Evolutionary conservation across 1,140 invertebrate species (phyloP), one percentile per base, ranked within the genome.

Genomic region (Tribolium madens): DNA sequence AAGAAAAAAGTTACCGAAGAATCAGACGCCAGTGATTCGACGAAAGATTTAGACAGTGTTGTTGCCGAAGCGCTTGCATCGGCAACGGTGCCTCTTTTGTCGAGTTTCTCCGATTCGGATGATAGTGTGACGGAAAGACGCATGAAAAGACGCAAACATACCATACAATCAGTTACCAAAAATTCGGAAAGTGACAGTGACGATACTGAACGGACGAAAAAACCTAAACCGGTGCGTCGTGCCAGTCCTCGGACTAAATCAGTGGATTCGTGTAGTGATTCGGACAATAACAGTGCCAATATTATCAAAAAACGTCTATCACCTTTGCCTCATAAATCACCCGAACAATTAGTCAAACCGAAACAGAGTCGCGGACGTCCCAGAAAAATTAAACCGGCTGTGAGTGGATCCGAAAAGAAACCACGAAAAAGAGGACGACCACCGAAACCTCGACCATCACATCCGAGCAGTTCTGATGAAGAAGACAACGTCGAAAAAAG

Each of bases 21-120:
- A 78, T 84, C 87, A 0, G 87, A 87, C 53, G 84, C 84, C 52
- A 85, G 86, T 64, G 87, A 88, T 78, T 85, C 85, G 1, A 83
- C 83, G 1, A 87, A 87, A 80, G 84, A 88, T 76, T 80, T 88
- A 3, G 85, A 87, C 73, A 85, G 84, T 72, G 87, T 87, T 0
- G 81, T 89, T 10, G 87, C 86, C 2, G 86, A 87, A 72, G 87
- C 87, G 3, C 72, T 84, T 0, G 79, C 78, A 0, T 76, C 78
- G 18, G 75, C 26, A 2, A 50, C 79, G 2, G 64, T 79, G 6
- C 79, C 81, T 6, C 71, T 83, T n/a, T 48, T 86, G 18, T 83
- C 83, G 1, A 84, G 83, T 79, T 79, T 84, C 13, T 86, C 84
- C 0, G 85, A 77, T 64, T 57, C 76, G 5, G 69, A 75, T 18